phyloP scores from a whole-genome alignment of 2,888 invertebrate species.

The Charanyca ferruginea region DNA sequence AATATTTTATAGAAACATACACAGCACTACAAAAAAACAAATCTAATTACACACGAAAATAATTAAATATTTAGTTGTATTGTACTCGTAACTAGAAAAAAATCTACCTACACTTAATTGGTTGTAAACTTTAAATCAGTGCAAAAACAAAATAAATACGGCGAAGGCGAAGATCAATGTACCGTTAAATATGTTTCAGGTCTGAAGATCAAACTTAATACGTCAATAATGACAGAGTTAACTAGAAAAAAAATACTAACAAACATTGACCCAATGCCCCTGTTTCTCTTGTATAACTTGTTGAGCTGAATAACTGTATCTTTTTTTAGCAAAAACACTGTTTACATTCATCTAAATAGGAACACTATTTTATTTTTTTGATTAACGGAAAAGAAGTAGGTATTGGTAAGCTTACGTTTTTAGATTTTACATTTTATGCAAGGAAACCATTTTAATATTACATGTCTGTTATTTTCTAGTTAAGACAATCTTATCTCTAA shows the following conservation, averaged over 20 bases:
- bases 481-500: neutral
- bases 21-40: too few relatives aligned
- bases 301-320: neutral
- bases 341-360: neutral
- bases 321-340: neutral
- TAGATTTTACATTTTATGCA: too few relatives aligned
- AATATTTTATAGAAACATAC: too few relatives aligned
- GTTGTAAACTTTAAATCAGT: too few relatives aligned
- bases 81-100: too few relatives aligned
- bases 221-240: neutral
- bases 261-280: conserved; percentile 42
- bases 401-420: neutral
- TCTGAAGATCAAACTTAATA: conserved; percentile 25
- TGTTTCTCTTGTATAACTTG: conserved; percentile 9
- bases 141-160: neutral
- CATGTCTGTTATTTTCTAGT: neutral
- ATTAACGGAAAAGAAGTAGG: neutral
- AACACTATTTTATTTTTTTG: neutral
- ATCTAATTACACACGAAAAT: too few relatives aligned
- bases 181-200: conserved; percentile 32
- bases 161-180: neutral
- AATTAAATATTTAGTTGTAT: too few relatives aligned
- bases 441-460: too few relatives aligned
- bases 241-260: neutral
- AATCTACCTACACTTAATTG: too few relatives aligned